These are phyloP conservation scores for Ashinkailepas kermadecensis DNA, from an alignment of 2,888 invertebrate genomes.

Conservation along the genomic window DNA sequence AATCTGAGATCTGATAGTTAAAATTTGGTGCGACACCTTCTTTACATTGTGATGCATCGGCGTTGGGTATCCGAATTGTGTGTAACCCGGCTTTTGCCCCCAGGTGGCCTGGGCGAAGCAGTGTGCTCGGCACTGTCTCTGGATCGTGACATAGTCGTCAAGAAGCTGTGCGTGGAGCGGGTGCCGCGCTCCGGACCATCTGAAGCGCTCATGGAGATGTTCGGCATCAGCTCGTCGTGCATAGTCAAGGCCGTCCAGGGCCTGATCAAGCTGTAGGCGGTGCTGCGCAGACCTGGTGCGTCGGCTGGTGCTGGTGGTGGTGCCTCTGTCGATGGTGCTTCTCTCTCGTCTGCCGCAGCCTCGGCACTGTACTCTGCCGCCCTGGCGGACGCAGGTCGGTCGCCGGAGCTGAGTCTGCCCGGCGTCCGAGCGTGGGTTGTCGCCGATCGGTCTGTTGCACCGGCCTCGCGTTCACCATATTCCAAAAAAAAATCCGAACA, in stretches of 20 bases:
- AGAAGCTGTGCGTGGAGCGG: constrained; percentile 67
- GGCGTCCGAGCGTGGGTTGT: background rate
- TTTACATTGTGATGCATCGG: too few relatives aligned
- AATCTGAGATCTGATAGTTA: too few relatives aligned
- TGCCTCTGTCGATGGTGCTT: too few relatives aligned
- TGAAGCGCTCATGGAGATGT: constrained; percentile 72
- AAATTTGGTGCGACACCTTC: too few relatives aligned
- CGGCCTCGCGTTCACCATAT: background rate
- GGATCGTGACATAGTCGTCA: constrained; percentile 61
- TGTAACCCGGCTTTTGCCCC: too few relatives aligned
- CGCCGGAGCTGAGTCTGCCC: background rate
- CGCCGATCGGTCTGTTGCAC: background rate
- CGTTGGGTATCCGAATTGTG: too few relatives aligned
- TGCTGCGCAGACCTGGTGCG: background rate
- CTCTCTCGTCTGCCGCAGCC: too few relatives aligned
- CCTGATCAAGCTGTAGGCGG: constrained; percentile 38
- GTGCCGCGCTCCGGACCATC: constrained; percentile 93
- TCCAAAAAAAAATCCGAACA: background rate
- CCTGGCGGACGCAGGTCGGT: background rate
- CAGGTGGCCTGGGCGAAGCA: constrained; percentile 91
- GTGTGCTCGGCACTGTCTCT: constrained; percentile 71
- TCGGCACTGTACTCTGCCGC: background rate
- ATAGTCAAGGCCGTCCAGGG: constrained; percentile 63
- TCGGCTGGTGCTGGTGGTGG: too few relatives aligned
- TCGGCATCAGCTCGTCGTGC: constrained; percentile 75